Conservation (phyloP, 2,888 invertebrate species). For the Pardosa pseudoannulata region DNA sequence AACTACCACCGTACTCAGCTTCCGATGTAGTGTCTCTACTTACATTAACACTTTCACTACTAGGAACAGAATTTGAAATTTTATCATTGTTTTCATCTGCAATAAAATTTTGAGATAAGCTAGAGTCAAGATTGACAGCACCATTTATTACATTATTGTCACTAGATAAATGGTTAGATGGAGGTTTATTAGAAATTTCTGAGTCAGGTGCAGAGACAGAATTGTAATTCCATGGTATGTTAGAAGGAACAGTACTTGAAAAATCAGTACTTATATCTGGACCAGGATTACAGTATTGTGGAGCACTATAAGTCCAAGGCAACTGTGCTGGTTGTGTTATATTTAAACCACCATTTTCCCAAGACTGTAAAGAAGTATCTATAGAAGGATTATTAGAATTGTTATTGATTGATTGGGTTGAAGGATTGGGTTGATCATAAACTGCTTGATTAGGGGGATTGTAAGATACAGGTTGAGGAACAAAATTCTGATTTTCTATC, state of each 20-base stretch:
- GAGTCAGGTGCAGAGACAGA: conserved; percentile 15
- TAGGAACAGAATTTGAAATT: conserved; percentile 3
- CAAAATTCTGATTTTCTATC: conserved; percentile 42
- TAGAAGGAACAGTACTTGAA: background rate
- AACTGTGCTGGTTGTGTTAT: conserved; percentile 48
- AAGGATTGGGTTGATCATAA: conserved; percentile 17
- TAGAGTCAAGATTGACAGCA: background rate
- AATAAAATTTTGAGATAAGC: conserved; percentile 16
- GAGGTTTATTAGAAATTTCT: conserved; percentile 16
- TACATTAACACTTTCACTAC: background rate
- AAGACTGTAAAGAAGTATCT: conserved; percentile 16
- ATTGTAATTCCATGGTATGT: background rate
- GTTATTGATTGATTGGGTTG: conserved; percentile 30
- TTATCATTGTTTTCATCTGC: background rate
- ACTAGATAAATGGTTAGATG: background rate
- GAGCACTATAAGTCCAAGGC: conserved; percentile 52
- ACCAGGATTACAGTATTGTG: conserved; percentile 42
- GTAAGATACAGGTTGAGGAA: conserved; percentile 17
- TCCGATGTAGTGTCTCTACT: conserved; percentile 13
- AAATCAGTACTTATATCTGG: background rate
- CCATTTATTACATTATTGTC: background rate
- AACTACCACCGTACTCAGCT: conserved; percentile 33
- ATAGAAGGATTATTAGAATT: conserved; percentile 22
- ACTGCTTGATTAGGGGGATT: conserved; percentile 21
- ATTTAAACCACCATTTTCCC: conserved; percentile 47